Percentiles rank a stretch among this genome's conserved stretches.
These are phyloP conservation scores for Euplagia quadripunctaria DNA, from an alignment of 2,888 invertebrate species.

Conservation along the genomic window DNA sequence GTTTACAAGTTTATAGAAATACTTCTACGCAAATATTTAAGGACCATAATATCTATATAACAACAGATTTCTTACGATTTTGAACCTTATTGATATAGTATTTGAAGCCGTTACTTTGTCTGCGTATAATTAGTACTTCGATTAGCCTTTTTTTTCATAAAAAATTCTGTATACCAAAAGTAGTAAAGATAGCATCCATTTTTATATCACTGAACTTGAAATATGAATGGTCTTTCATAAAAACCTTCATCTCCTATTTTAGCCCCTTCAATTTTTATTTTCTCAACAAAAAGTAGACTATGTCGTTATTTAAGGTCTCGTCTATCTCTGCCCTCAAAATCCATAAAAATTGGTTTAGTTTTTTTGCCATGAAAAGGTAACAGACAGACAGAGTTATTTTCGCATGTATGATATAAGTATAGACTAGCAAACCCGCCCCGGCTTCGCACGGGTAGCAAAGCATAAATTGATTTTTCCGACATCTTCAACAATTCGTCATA, in stretches of 20 bases:
- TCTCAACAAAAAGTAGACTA: too few relatives aligned
- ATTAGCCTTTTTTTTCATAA: too few relatives aligned
- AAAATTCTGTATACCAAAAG: background rate
- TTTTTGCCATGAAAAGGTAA: background rate
- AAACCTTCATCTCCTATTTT: background rate
- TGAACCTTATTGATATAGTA: background rate
- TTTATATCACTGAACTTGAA: background rate
- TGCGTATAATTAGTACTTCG: background rate
- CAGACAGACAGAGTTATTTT: too few relatives aligned
- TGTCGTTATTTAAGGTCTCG: too few relatives aligned
- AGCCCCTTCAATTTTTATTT: background rate
- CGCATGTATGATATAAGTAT: too few relatives aligned
- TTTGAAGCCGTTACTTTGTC: background rate
- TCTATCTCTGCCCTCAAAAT: background rate
- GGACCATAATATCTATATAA: background rate
- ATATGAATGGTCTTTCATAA: background rate
- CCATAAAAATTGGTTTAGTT: background rate
- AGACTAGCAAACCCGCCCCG: too few relatives aligned
- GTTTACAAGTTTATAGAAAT: conserved; percentile 18
- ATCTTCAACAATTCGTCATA: too few relatives aligned
- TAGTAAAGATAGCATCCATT: background rate
- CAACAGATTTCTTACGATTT: background rate
- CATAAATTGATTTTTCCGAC: too few relatives aligned
- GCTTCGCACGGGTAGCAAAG: too few relatives aligned
- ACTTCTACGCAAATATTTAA: background rate